Conservation (phyloP, 2,113 vertebrate species). For the Philantomba maxwellii region DNA sequence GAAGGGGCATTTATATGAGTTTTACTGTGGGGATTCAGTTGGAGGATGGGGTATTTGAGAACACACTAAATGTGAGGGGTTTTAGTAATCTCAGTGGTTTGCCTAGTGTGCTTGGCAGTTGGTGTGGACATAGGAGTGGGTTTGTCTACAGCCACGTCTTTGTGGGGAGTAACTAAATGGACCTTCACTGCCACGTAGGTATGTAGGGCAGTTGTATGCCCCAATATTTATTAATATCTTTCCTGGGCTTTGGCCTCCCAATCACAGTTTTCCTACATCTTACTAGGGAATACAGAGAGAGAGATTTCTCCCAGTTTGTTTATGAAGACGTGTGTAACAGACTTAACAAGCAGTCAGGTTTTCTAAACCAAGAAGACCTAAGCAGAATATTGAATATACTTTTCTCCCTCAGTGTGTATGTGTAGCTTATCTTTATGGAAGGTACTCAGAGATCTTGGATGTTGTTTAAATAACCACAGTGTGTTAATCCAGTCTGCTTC, state of each 20-base stretch:
- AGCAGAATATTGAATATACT: neutral
- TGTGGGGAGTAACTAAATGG: neutral
- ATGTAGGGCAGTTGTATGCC: neutral
- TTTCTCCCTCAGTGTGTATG: neutral
- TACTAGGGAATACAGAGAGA: neutral
- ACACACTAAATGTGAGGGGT: neutral
- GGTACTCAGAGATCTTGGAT: neutral
- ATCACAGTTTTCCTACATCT: neutral
- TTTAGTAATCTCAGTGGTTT: neutral
- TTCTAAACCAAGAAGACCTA: neutral
- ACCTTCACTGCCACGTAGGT: neutral
- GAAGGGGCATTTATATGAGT: neutral
- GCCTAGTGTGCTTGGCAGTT: neutral
- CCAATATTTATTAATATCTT: neutral
- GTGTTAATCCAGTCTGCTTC: neutral
- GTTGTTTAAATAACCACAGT: neutral
- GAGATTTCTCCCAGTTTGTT: neutral
- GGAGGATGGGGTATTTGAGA: neutral
- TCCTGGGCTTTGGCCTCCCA: neutral
- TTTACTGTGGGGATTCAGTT: neutral
- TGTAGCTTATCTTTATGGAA: neutral
- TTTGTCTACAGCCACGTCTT: neutral
- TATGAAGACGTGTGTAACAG: neutral
- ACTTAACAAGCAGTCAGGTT: neutral
- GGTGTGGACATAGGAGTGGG: neutral